Conservation (phyloP, 2,888 invertebrate genomes). For the Harpalus rubripes region DNA sequence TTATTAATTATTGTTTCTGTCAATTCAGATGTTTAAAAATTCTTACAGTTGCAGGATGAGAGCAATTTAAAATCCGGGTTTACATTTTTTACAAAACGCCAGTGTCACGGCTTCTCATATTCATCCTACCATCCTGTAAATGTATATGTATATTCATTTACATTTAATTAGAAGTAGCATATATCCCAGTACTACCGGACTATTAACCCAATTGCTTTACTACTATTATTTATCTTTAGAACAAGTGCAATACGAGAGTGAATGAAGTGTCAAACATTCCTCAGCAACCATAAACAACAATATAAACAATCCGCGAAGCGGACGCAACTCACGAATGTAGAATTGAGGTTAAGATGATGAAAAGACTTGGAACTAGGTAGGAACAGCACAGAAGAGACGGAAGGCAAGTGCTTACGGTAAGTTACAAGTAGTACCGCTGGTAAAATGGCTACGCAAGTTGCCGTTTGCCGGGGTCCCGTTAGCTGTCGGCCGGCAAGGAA, state of each 20-base stretch:
- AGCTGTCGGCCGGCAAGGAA: background rate
- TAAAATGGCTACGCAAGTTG: background rate
- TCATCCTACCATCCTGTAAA: too few species aligned
- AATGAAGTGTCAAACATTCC: slow-evolving; percentile 5
- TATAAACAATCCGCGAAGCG: background rate
- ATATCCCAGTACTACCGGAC: too few species aligned
- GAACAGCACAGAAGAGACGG: background rate
- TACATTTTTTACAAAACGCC: too few species aligned
- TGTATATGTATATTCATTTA: too few species aligned
- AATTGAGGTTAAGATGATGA: background rate
- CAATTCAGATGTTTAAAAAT: too few species aligned
- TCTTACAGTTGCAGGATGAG: too few species aligned
- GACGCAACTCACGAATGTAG: background rate
- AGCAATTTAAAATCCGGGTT: too few species aligned
- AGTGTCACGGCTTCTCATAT: too few species aligned
- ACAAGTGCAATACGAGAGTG: background rate
- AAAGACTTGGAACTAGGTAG: background rate
- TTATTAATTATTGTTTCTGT: too few species aligned
- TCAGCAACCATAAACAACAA: background rate
- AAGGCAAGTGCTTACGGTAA: slow-evolving; percentile 5
- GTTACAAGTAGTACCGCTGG: slow-evolving; percentile 4
- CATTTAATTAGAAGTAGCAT: too few species aligned
- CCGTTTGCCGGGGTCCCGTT: background rate
- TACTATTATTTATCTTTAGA: background rate
- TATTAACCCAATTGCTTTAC: too few species aligned